phyloP scores from a whole-genome alignment of 2,888 invertebrate species.

The Apodemia mormo region DNA sequence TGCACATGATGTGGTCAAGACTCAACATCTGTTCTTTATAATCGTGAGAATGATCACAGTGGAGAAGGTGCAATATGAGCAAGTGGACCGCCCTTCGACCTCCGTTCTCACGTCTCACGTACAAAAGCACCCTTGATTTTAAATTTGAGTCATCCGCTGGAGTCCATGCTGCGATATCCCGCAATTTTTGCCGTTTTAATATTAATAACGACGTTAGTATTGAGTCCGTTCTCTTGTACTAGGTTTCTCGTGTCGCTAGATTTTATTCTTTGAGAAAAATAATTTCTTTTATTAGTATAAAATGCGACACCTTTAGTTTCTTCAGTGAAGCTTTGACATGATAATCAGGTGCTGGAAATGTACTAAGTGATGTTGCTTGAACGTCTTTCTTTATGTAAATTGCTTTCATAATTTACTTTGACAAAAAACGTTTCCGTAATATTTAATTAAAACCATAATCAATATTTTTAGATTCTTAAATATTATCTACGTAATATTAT shows the following conservation, averaged over 20 bases:
- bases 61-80: constrained; percentile 70
- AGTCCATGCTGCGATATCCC: constrained; percentile 56
- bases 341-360: constrained; percentile 38
- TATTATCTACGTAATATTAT: too few relatives aligned
- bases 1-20: constrained; percentile 64
- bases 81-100: constrained; percentile 73
- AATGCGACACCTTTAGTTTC: constrained; percentile 33
- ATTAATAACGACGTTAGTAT: constrained; percentile 78
- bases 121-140: constrained; percentile 73
- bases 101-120: constrained; percentile 67
- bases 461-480: too few relatives aligned
- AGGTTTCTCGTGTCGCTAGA: constrained; percentile 63
- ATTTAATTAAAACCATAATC: too few relatives aligned
- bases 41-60: constrained; percentile 67
- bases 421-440: not conserved
- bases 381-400: constrained; percentile 22
- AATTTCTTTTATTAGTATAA: constrained; percentile 41
- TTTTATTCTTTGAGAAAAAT: constrained; percentile 62
- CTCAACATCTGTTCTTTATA: constrained; percentile 55
- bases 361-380: constrained; percentile 14
- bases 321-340: constrained; percentile 44
- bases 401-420: constrained; percentile 21
- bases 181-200: constrained; percentile 57
- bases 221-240: constrained; percentile 65
- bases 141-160: constrained; percentile 70